phyloP scores from a whole-genome alignment of 2,888 invertebrate species.

The Diplazon laetatorius region DNA sequence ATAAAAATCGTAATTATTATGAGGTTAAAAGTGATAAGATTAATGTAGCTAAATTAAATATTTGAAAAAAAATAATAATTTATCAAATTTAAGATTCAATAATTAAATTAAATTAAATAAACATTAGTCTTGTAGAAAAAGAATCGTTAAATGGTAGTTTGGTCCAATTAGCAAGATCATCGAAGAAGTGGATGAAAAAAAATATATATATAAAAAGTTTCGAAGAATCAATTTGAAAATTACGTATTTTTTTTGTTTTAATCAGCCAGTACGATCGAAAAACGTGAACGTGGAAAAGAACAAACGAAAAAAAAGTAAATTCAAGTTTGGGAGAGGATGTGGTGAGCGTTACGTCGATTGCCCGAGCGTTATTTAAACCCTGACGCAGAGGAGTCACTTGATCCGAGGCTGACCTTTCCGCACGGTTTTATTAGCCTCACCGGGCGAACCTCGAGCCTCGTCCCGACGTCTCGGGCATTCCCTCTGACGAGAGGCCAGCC shows the following conservation, averaged over 20 bases:
- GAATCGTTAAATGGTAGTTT: too few relatives aligned
- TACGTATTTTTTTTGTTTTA: conserved; percentile 6
- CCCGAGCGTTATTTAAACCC: conserved; percentile 9
- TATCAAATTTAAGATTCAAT: too few relatives aligned
- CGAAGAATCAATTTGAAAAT: too few relatives aligned
- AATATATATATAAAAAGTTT: too few relatives aligned
- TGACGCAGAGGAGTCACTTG: conserved; percentile 66
- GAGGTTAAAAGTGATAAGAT: too few relatives aligned
- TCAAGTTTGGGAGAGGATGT: conserved; percentile 60
- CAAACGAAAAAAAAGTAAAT: conserved; percentile 6
- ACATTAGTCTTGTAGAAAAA: too few relatives aligned
- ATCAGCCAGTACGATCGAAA: conserved; percentile 40
- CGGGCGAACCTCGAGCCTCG: conserved; percentile 54
- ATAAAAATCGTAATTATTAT: too few relatives aligned
- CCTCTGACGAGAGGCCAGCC: conserved; percentile 14
- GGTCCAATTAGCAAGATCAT: too few relatives aligned
- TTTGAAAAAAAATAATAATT: too few relatives aligned
- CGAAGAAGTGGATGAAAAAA: too few relatives aligned
- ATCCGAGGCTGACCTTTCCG: conserved; percentile 76
- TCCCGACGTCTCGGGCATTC: conserved; percentile 19
- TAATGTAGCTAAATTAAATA: too few relatives aligned
- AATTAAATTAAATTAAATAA: too few relatives aligned
- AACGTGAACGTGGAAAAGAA: conserved; percentile 22
- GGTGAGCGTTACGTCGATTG: conserved; percentile 41
- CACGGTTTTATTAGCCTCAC: conserved; percentile 75